These are phyloP conservation scores for Sinopyrophorus schimmeli DNA, from an alignment of 2,888 invertebrate species.

Conservation along the genomic window DNA sequence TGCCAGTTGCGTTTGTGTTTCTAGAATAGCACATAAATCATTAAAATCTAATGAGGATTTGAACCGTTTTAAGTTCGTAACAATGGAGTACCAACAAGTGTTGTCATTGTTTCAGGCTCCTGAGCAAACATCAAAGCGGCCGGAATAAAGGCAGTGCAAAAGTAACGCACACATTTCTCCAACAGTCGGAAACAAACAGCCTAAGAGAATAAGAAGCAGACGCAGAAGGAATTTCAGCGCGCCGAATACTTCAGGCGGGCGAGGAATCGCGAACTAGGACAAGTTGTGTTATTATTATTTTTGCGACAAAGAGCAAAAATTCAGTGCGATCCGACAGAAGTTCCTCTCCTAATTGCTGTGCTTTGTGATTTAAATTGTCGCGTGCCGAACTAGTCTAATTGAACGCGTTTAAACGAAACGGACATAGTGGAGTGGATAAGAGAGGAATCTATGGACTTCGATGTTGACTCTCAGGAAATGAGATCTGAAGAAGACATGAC, in stretches of 20 bases:
- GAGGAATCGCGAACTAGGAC: conserved; percentile 17
- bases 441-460: conserved; percentile 41
- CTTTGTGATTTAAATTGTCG: no score
- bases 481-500: conserved; percentile 48
- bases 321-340: no score
- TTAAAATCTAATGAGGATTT: conserved; percentile 7
- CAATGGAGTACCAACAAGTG: conserved; percentile 13
- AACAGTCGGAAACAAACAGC: conserved; percentile 16
- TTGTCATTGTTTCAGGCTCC: conserved; percentile 23
- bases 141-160: conserved; percentile 22
- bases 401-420: no score
- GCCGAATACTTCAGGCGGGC: conserved; percentile 13
- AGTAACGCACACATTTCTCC: conserved; percentile 11
- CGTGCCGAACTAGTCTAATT: no score
- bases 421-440: conserved; percentile 38
- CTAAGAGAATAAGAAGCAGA: conserved; percentile 20
- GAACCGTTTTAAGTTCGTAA: background rate
- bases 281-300: conserved; percentile 12
- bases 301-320: no score
- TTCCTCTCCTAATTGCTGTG: no score
- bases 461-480: conserved; percentile 42
- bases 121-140: conserved; percentile 26
- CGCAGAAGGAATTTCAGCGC: conserved; percentile 18
- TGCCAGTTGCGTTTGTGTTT: background rate
- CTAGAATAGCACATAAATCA: background rate